A percentile compares a stretch with the other conserved stretches of the same genome.
These are phyloP conservation scores for Tipula lateralis DNA, from an alignment of 2,888 invertebrate genomes.

Conservation along the genomic window DNA sequence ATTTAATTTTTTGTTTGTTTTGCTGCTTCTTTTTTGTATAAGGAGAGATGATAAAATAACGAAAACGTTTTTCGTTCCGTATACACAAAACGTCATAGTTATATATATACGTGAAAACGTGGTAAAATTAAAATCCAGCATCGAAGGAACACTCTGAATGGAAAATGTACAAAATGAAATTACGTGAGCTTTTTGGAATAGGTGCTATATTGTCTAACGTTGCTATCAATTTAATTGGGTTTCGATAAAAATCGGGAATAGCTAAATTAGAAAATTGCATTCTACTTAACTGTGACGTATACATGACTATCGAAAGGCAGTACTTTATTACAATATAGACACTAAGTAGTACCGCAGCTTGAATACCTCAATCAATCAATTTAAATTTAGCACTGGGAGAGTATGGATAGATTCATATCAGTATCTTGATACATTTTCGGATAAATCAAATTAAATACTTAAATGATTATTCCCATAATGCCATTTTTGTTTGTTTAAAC, in stretches of 20 bases:
- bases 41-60: background rate
- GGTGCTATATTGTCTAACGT: background rate
- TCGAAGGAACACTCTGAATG: background rate
- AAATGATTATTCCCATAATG: background rate
- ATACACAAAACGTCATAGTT: constrained; percentile 5
- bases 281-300: background rate
- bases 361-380: background rate
- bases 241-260: background rate
- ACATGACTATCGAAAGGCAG: background rate
- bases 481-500: background rate
- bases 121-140: background rate
- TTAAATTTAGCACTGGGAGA: background rate
- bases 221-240: background rate
- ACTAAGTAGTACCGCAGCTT: background rate
- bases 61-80: constrained; percentile 4
- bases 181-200: background rate
- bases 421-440: background rate
- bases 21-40: no score
- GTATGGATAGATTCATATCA: background rate
- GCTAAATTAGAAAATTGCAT: background rate
- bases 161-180: constrained; percentile 11
- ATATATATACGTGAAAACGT: constrained; percentile 24
- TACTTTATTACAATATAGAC: background rate
- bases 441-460: background rate
- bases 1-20: background rate